These are phyloP conservation scores for Sisyra nigra DNA, from an alignment of 2,888 invertebrate species.

Conservation along the genomic window DNA sequence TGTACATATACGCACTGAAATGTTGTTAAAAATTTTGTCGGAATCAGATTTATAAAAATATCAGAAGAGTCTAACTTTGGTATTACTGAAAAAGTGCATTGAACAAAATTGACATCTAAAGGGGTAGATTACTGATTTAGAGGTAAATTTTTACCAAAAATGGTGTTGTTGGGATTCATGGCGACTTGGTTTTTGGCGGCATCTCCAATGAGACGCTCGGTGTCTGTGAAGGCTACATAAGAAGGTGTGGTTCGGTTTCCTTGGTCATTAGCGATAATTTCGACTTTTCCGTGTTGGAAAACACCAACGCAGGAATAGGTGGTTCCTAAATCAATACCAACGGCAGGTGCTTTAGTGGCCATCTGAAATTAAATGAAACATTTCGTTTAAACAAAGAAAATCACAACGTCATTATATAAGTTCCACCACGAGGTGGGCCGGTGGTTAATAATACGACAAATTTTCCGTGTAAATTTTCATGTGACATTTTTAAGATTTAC, in stretches of 20 bases:
- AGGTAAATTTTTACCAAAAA: slow-evolving; percentile 49
- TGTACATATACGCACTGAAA: no score
- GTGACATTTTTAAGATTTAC: not conserved
- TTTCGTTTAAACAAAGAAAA: not conserved
- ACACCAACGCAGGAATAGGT: slow-evolving; percentile 91
- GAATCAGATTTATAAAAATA: no score
- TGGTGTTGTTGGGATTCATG: slow-evolving; percentile 79
- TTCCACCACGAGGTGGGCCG: not conserved
- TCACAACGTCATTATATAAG: not conserved
- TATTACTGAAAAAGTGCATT: not conserved
- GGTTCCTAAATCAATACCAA: slow-evolving; percentile 93
- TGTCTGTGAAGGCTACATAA: slow-evolving; percentile 73
- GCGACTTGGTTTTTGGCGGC: slow-evolving; percentile 73
- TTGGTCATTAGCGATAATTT: slow-evolving; percentile 82
- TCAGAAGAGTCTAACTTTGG: not conserved
- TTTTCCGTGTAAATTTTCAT: not conserved
- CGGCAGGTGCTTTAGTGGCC: slow-evolving; percentile 62
- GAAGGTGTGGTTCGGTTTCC: slow-evolving; percentile 79
- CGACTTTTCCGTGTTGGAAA: slow-evolving; percentile 82
- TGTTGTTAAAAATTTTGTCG: no score
- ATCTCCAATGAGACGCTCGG: slow-evolving; percentile 68
- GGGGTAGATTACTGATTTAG: not conserved
- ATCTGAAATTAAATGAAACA: slow-evolving; percentile 25
- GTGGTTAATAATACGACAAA: not conserved
- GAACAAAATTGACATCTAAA: no score